Evolutionary conservation across 2,113 vertebrate genomes (phyloP).

Genomic region (Thamnophis sirtalis): DNA sequence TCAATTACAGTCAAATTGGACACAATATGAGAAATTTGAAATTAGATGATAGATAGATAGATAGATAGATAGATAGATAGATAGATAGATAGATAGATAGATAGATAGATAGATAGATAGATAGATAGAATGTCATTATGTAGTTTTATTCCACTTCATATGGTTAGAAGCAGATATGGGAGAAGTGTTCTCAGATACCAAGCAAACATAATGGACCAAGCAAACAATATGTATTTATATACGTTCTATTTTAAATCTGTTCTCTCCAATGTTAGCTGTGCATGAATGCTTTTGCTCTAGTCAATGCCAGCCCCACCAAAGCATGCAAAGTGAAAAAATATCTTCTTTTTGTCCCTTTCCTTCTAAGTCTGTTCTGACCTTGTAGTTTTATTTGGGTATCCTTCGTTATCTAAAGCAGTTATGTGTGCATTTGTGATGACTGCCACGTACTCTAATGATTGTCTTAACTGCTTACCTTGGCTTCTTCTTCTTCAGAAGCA

Average conservation of each 20-base stretch:
- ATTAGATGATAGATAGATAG: not conserved
- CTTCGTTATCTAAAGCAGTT: not conserved
- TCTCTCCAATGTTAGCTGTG: not conserved
- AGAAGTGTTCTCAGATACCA: not conserved
- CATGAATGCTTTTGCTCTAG: not conserved
- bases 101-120: not conserved
- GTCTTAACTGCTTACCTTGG: slow-evolving; percentile 1
- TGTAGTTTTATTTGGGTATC: not conserved
- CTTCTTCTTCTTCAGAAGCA: not conserved
- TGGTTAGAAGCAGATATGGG: not conserved
- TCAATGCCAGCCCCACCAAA: not conserved
- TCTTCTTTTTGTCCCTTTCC: not conserved
- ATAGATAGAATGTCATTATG: not conserved
- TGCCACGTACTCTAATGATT: not conserved
- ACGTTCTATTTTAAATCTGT: not conserved
- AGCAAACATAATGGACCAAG: not conserved
- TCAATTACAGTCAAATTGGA: not conserved
- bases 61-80: not conserved
- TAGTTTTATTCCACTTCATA: not conserved
- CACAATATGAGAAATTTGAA: not conserved
- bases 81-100: not conserved
- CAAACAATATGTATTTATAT: not conserved
- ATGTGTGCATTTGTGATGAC: not conserved
- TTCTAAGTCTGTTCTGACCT: not conserved
- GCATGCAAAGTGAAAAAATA: not conserved